Evolutionary conservation across 2,888 invertebrate species (phyloP).

Genomic region (Noctua comes): DNA sequence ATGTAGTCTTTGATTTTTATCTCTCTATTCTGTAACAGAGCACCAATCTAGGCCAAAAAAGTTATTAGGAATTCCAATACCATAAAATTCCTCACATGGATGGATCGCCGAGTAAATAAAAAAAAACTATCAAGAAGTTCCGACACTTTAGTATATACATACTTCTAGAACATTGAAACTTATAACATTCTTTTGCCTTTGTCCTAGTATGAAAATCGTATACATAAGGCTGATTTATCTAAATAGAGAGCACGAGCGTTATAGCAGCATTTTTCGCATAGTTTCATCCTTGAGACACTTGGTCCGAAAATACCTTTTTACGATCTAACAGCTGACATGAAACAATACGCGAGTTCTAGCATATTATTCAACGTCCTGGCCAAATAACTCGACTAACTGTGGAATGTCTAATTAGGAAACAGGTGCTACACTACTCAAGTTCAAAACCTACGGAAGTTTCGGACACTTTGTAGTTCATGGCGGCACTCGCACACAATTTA

Average conservation of each 20-base stretch:
- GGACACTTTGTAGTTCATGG: slow-evolving; percentile 58
- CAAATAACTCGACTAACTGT: slow-evolving; percentile 58
- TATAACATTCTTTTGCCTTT: neutral
- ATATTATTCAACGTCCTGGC: slow-evolving; percentile 58
- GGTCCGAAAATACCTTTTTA: slow-evolving; percentile 34
- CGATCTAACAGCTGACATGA: slow-evolving; percentile 28
- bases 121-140: slow-evolving; percentile 22
- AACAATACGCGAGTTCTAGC: slow-evolving; percentile 37
- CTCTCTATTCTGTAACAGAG: neutral
- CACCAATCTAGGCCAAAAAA: slow-evolving; percentile 2
- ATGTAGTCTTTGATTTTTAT: neutral
- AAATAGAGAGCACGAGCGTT: slow-evolving; percentile 5
- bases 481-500: slow-evolving; percentile 52
- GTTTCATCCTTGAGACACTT: slow-evolving; percentile 18
- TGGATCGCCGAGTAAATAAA: slow-evolving; percentile 12
- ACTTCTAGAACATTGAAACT: slow-evolving; percentile 33
- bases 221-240: slow-evolving; percentile 18
- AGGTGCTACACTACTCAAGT: slow-evolving; percentile 62
- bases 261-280: slow-evolving; percentile 24
- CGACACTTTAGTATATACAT: slow-evolving; percentile 9
- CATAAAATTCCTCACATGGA: slow-evolving; percentile 15
- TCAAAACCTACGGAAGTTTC: slow-evolving; percentile 59
- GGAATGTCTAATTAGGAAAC: slow-evolving; percentile 65
- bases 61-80: slow-evolving; percentile 15
- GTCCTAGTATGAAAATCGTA: neutral